Evolutionary conservation across 2,113 vertebrate species (phyloP).

Genomic region (Sus scrofa): DNA sequence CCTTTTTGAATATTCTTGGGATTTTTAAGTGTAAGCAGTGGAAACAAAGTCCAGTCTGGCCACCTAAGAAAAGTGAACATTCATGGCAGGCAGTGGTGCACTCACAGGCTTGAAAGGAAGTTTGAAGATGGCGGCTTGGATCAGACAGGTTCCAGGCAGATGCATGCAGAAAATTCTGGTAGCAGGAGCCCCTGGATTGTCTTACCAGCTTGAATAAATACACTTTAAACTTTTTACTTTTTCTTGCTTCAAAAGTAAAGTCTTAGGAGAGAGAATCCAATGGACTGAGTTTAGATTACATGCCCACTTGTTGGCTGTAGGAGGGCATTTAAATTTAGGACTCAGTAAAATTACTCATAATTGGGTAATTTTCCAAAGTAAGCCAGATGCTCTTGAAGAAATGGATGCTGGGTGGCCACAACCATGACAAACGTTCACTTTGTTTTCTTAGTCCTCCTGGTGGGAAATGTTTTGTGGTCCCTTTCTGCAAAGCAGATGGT

Average conservation of each 20-base stretch:
- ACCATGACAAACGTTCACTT: not conserved
- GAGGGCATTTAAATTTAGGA: not conserved
- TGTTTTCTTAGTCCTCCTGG: not conserved
- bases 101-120: not conserved
- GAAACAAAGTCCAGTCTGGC: not conserved
- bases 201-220: not conserved
- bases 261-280: not conserved
- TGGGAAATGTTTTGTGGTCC: not conserved
- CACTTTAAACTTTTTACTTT: not conserved
- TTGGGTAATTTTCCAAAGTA: not conserved
- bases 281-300: not conserved
- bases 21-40: not conserved
- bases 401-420: not conserved
- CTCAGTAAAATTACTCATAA: not conserved
- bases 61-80: not conserved
- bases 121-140: slow-evolving; percentile 11
- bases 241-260: not conserved
- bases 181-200: not conserved
- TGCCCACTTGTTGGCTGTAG: not conserved
- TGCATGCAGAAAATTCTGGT: slow-evolving; percentile 14
- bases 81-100: not conserved
- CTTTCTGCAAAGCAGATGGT: not conserved
- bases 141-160: not conserved
- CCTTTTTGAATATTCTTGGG: not conserved
- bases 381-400: slow-evolving; percentile 12